These are phyloP conservation scores for Danio kyathit DNA, from an alignment of 2,797 vertebrate species.

Conservation along the genomic window DNA sequence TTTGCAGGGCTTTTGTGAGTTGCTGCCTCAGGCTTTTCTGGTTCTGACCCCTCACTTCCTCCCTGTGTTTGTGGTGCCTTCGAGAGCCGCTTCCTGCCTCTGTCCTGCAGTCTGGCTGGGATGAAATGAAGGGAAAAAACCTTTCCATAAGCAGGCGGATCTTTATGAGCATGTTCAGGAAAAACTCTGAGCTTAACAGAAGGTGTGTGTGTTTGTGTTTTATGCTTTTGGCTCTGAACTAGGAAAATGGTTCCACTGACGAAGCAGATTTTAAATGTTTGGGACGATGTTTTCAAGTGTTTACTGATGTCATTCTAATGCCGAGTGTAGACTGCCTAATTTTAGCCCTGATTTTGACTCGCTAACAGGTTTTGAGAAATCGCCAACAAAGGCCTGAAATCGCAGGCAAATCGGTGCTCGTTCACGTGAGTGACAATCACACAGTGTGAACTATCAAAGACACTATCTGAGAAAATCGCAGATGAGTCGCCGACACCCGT, in stretches of 20 bases:
- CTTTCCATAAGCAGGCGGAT: slow-evolving; percentile 67
- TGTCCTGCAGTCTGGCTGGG: slow-evolving; percentile 76
- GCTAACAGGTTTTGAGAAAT: no score
- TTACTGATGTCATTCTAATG: background rate
- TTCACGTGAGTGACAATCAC: no score
- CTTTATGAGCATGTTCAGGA: slow-evolving; percentile 63
- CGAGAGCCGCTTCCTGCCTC: slow-evolving; percentile 78
- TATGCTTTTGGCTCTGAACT: slow-evolving; percentile 15
- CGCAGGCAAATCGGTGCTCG: no score
- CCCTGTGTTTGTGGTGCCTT: slow-evolving; percentile 71
- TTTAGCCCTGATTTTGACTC: no score
- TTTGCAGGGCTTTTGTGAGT: slow-evolving; percentile 23
- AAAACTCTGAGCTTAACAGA: slow-evolving; percentile 20
- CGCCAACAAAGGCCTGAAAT: no score
- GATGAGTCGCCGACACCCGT: no score
- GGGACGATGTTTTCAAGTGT: slow-evolving; percentile 14
- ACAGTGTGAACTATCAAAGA: no score
- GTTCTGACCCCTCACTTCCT: slow-evolving; percentile 50
- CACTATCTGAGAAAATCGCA: no score
- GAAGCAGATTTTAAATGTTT: slow-evolving; percentile 37
- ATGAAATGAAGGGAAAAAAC: slow-evolving; percentile 69
- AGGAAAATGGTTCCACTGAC: slow-evolving; percentile 38
- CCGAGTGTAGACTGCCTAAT: no score
- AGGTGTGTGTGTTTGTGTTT: slow-evolving; percentile 13
- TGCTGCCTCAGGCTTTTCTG: slow-evolving; percentile 42